Evolutionary conservation across 2,113 vertebrate genomes (phyloP), one percentile per base, ranked within the genome.

Genomic region (Dendrocopos noguchii): DNA sequence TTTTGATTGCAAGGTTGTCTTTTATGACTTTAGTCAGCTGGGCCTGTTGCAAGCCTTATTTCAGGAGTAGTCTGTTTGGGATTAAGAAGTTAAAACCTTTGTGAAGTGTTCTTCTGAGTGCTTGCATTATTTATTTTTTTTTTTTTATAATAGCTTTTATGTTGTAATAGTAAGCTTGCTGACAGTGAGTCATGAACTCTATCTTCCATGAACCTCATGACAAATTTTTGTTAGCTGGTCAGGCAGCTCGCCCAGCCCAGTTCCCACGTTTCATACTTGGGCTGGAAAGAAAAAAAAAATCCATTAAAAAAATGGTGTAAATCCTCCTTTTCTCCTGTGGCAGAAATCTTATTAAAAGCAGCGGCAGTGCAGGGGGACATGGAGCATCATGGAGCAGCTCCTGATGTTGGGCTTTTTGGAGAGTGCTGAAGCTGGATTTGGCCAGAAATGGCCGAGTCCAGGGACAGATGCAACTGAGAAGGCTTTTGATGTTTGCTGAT

Each of bases 111-210:
- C 63, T 6, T 77, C 82, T 74, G 31, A 56, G 79, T 80, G 57
- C 83, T 64, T 34, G 63, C 31, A 10, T 3, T 31, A 24, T n/a
- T 72, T 73, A 29, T 16, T 95, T 95, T n/a, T n/a, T n/a, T n/a
- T n/a, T 96, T 91, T 92, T 59, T 96, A 87, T 95, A 90, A 88
- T 89, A 91, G 88, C 96, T 97, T 97, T 94, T 81, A 73, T 91
- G 94, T 92, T 96, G 90, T 95, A 95, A 80, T 79, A 47, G 74
- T 74, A 84, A 92, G 80, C 53, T 74, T 91, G 91, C 87, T 96
- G 94, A 88, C 91, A 89, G 91, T 96, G 96, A 96, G 93, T 84
- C 52, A 44, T 6, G 81, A 80, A 56, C 94, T 86, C 52, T 94
- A 28, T 94, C 95, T 96, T 92, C 80, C 61, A 16, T 94, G 92